Conservation (phyloP, 1,140 invertebrate genomes). For the Mizuhopecten yessoensis region DNA sequence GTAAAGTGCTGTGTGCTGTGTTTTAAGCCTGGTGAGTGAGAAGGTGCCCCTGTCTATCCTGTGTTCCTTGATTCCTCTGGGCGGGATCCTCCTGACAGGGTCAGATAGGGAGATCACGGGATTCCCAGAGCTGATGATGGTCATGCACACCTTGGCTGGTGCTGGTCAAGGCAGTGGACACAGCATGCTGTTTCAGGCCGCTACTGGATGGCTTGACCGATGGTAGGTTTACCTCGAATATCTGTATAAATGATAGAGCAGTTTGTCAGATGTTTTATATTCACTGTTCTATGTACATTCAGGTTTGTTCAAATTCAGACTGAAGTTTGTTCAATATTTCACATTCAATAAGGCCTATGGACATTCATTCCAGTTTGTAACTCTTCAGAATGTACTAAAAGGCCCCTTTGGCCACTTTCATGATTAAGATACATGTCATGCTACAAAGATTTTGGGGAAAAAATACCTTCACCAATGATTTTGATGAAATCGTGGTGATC, state of each 20-base stretch:
- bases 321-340: no score
- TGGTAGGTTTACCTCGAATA: slow-evolving; percentile 78
- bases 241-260: neutral
- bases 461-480: no score
- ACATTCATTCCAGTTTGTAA: no score
- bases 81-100: slow-evolving; percentile 87
- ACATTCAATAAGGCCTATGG: no score
- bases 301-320: no score
- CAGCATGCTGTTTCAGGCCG: slow-evolving; percentile 90
- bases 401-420: no score
- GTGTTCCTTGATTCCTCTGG: slow-evolving; percentile 90
- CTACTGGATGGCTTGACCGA: slow-evolving; percentile 89
- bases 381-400: no score
- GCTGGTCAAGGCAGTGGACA: slow-evolving; percentile 91
- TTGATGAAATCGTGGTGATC: no score
- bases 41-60: slow-evolving; percentile 90
- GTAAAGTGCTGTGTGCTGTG: neutral
- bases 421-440: no score
- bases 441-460: no score
- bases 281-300: neutral
- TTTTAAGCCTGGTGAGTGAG: slow-evolving; percentile 85
- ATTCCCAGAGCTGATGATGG: slow-evolving; percentile 92
- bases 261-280: no score
- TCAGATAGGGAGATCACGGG: slow-evolving; percentile 88
- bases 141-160: slow-evolving; percentile 92